Base-by-base conservation (phyloP, 2,888 invertebrate genomes). In the Drosophila quasianomalipes region DNA sequence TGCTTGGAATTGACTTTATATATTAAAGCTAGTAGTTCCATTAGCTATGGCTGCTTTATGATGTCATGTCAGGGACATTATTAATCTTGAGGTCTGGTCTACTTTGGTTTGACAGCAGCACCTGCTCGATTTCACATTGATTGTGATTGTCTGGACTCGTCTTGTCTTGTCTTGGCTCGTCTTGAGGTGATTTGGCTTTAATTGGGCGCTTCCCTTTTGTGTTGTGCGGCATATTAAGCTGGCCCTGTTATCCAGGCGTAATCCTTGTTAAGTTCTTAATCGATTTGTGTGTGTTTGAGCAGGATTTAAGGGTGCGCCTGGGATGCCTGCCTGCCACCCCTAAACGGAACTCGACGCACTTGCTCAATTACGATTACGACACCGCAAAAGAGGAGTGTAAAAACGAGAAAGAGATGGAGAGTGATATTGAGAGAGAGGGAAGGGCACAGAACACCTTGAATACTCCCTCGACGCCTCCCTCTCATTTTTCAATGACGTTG, bases 201-300 rank as follows among this genome's bases (percentile, higher is more conserved):
- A 83, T 82, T 81, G 76, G 68, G 61, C 68, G 65, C 65, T 69
- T 78, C n/a, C 58, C 49, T 52, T 69, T 62, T 74, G 61, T 59
- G 69, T 66, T 30, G 14, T 64, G 70, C 55, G 53, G 64, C 70
- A 74, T 69, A 83, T 87, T 84, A 75, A 76, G 71, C 71, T 75
- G 67, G 64, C 71, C 60, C 53, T 69, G 70, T 79, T 81, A 86
- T 81, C 83, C 83, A 69, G 68, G 76, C 55, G 72, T 74, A 73
- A 74, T 82, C 83, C 80, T 76, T 84, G 76, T 81, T 88, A 82
- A 88, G 88, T 79, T 82, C 82, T 84, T 84, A 88, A 89, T 87
- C 87, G 88, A 87, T 89, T 88, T 85, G 79, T 66, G 76, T 75
- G 55, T 76, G 69, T 63, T 67, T 63, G 31, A 44, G 31, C 44